Base-by-base conservation (phyloP, 2,797 vertebrate genomes). In the Gymnoscopelus microlampas region DNA sequence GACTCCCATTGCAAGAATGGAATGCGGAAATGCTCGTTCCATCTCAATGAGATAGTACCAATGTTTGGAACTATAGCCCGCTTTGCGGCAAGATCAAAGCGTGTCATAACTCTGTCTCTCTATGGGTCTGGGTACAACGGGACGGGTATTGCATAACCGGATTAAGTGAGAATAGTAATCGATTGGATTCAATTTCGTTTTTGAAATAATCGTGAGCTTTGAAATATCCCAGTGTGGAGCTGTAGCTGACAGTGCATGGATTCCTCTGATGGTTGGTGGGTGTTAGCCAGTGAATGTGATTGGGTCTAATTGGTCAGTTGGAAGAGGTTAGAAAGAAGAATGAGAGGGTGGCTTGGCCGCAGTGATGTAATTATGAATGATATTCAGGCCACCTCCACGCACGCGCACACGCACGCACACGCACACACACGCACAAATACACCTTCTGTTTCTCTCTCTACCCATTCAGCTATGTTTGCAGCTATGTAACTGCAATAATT, bases 291-390 rank as follows among this genome's bases (percentile, higher is more conserved):
- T 77, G 81, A 69, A 79, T 77, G 67, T 73, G 73, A 83, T 76
- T 62, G 70, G 68, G 57, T 63, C 63, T 87, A 83, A 86, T 75
- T 88, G 86, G 72, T 14, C 74, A 78, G 76, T 81, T 66, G 81
- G 19, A n/a, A 71, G 68, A 66, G 78, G 86, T 86, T 81, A 86
- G 71, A 32, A n/a, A 63, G 69, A 56, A 64, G 74, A 84, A 73
- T 66, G 66, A 78, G 53, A 73, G 14, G 53, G 13, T 65, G 64
- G 51, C 65, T 71, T 0, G 14, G 68, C 70, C 66, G 10, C 0
- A 7, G 3, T 29, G 35, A 70, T 78, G 79, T 32, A 57, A 60
- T 54, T 75, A 57, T 82, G 71, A 65, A 53, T 53, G 62, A 53
- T 7, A 2, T 71, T 54, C 72, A 63, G 23, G 66, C 47, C 6